Evolutionary conservation across 2,797 vertebrate genomes (phyloP).

Genomic region (Tokudaia tokunoshimensis): DNA sequence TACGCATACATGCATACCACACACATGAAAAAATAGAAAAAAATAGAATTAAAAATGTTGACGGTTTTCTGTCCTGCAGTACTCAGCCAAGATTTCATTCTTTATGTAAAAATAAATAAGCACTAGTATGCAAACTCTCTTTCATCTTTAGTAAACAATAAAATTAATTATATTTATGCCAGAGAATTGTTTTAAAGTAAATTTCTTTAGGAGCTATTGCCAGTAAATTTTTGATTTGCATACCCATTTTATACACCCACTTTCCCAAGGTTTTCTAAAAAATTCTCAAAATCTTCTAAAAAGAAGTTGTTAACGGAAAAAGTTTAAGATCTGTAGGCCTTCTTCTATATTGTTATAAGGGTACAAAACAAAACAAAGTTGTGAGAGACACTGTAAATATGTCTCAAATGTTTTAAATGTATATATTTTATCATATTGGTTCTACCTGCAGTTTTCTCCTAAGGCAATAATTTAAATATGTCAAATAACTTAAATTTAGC

Average conservation of each 20-base stretch:
- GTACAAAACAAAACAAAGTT: not conserved
- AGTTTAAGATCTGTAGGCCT: not conserved
- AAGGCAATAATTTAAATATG: conserved; percentile 27
- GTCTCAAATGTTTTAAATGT: not conserved
- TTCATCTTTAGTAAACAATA: not conserved
- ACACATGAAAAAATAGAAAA: not conserved
- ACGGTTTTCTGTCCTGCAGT: not conserved
- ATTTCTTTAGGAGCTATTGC: not conserved
- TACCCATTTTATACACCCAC: not conserved
- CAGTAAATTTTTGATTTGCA: not conserved
- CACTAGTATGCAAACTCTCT: too few relatives aligned
- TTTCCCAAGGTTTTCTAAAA: not conserved
- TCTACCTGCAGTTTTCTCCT: not conserved
- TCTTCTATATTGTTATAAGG: not conserved
- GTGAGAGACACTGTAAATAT: not conserved
- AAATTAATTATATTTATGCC: not conserved
- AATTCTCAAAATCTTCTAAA: not conserved
- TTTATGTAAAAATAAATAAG: not conserved
- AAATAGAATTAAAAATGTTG: not conserved
- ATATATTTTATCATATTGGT: not conserved
- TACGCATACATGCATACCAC: not conserved
- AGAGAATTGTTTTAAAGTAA: not conserved
- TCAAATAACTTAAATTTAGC: conserved; percentile 43
- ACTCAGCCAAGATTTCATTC: not conserved
- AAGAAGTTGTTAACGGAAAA: not conserved